Base-by-base conservation (phyloP, 2,888 invertebrate genomes). In the Eupithecia subfuscata region DNA sequence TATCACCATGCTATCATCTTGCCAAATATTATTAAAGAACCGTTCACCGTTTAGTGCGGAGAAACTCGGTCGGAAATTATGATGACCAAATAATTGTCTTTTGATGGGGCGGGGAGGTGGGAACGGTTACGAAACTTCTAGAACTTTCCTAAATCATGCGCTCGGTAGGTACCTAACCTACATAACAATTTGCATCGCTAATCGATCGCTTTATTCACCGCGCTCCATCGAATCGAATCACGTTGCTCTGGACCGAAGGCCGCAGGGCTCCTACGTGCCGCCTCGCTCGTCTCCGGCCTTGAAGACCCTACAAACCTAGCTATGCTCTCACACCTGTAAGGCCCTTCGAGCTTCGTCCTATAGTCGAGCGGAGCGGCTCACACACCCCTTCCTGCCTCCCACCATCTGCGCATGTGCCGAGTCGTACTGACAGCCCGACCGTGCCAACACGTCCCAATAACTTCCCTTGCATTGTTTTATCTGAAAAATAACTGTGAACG, bases 311-410 rank as follows among this genome's bases (percentile, higher is more conserved):
- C 45, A 14, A 16, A 18, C n/a, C 60, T 77, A 74, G 71, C 63
- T 80, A 79, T 80, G 82, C 76, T 81, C 80, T 74, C 80, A 89
- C 84, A 89, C 84, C 83, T 87, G 86, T 86, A 78, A 80, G 79
- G 68, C 22, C 43, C 68, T 43, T 18, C 76, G 78, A 81, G 81
- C 89, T 90, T 89, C 91, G 90, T 86, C 92, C 92, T 93, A 92
- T 91, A 85, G 87, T 85, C 83, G 88, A 88, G 87, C 88, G 85
- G 87, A 84, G 82, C 78, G 76, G 82, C 80, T 85, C 88, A 88
- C 92, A 92, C 91, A 86, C 94, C 93, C 91, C 90, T 88, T 78
- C 93, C 90, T 83, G 94, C 95, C 93, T 88, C 91, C 87, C 79
- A 69, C 75, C 43, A 70, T 88, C 81, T 71, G 89, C 95, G 93